A percentile compares a stretch with the other conserved stretches of the same genome.
These are phyloP conservation scores for Andrena hattorfiana DNA, from an alignment of 2,888 invertebrate species.

Conservation along the genomic window DNA sequence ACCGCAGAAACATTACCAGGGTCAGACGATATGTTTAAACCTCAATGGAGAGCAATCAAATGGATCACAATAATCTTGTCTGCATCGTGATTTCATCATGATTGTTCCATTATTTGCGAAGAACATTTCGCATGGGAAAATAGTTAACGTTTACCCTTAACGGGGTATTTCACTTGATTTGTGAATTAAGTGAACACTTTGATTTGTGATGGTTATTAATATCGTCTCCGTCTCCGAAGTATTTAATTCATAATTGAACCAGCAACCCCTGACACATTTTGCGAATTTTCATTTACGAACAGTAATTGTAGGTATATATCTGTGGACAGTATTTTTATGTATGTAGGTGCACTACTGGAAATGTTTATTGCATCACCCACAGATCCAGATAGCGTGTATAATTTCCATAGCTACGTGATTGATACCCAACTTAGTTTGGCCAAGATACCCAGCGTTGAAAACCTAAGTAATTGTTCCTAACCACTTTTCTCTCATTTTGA, in stretches of 20 bases:
- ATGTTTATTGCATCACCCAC: no score
- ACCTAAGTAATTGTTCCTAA: no score
- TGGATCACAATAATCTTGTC: constrained; percentile 21
- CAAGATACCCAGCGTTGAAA: no score
- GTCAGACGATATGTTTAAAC: constrained; percentile 32
- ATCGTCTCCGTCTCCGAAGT: not conserved
- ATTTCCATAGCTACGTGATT: no score
- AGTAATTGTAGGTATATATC: not conserved
- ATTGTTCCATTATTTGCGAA: not conserved
- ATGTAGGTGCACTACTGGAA: no score
- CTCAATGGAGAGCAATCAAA: constrained; percentile 13
- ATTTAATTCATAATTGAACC: not conserved
- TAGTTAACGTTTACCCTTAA: not conserved
- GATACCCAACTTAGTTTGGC: no score
- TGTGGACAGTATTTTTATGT: no score
- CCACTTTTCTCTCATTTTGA: no score
- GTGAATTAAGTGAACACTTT: not conserved
- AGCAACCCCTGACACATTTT: no score
- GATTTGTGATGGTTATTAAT: not conserved
- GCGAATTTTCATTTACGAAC: not conserved
- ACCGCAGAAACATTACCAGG: constrained; percentile 33
- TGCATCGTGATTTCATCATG: not conserved
- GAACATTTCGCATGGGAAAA: not conserved
- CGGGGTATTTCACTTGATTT: not conserved
- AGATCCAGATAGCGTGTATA: no score